Evolutionary conservation across 2,797 vertebrate genomes (phyloP), one percentile per base, ranked within the genome.

Genomic region (Cyprinella venusta): DNA sequence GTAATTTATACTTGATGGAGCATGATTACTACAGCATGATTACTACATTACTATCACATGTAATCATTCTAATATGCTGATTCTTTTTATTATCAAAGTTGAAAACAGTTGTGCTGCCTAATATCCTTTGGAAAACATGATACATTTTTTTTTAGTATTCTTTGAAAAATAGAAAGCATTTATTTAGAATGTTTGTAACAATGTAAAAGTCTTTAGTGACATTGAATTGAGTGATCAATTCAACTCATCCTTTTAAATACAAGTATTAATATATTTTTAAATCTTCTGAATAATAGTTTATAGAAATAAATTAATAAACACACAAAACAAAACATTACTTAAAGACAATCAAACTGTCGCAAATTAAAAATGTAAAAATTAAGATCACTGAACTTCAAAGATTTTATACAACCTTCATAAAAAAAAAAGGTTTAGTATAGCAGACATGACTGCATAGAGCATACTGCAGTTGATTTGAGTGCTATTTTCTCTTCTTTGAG

Each of bases 401-500:
- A 74, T 40, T n/a, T 52, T 72, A 26, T 36, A 30, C 69, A 52
- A 26, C 33, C 8, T 26, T 70, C 26, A 24, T 26, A 40, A 61
- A 10, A 74, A 40, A 61, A 10, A 74, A 18, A 54, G 16, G 36
- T 36, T 67, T 59, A 68, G 52, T 15, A 79, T 52, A 68, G 61
- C 52, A 42, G 21, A 74, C 24, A 74, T 45, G 56, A 65, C 2
- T 64, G 26, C 30, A 75, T 8, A 19, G 70, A 82, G 48, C 42
- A 80, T 24, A 68, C 15, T 40, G 42, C 42, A 40, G 48, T 24
- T 16, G 12, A 67, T 76, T 33, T 21, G 16, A 76, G 21, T 15
- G 18, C 50, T 15, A 24, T 45, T 74, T 54, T 75, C 48, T 24
- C 38, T 30, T 74, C 61, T 79, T 72, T 56, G 50, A 79, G 67